Conservation (phyloP, 1,140 invertebrate species). For the Phenacoccus solenopsis region DNA sequence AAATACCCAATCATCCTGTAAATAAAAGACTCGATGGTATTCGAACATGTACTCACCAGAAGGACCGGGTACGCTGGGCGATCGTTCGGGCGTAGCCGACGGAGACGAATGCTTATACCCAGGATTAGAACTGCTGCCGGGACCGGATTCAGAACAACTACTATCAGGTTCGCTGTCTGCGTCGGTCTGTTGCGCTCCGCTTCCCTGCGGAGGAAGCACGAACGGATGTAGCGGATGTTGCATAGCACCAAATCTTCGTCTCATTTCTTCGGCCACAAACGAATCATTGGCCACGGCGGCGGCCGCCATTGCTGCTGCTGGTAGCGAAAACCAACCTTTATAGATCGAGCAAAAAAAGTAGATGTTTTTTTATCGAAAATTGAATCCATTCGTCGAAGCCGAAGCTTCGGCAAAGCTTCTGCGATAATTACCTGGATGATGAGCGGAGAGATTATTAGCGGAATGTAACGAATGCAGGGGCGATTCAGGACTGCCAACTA, state of each 20-base stretch:
- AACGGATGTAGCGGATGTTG: conserved; percentile 24
- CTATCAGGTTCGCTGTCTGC: conserved; percentile 30
- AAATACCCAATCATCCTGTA: too few species aligned
- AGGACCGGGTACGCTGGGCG: conserved; percentile 24
- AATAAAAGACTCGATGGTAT: too few species aligned
- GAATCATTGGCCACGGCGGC: conserved; percentile 32
- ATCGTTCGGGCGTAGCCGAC: conserved; percentile 21
- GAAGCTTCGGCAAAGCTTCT: conserved; percentile 23
- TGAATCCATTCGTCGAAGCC: too few species aligned
- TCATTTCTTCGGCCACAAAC: conserved; percentile 34
- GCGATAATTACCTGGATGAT: conserved; percentile 27
- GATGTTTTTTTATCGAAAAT: not conserved
- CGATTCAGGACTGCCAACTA: conserved; percentile 58
- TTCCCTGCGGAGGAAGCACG: conserved; percentile 22
- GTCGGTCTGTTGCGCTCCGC: conserved; percentile 20
- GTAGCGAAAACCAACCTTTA: conserved; percentile 23
- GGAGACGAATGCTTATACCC: conserved; percentile 23
- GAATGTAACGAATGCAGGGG: conserved; percentile 40
- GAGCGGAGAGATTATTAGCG: conserved; percentile 31
- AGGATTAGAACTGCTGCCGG: conserved; percentile 25
- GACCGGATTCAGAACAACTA: conserved; percentile 32
- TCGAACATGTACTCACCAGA: conserved; percentile 27
- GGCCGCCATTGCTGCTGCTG: not conserved
- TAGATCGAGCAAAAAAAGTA: not conserved
- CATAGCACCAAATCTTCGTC: conserved; percentile 23